Conservation (phyloP, 2,113 vertebrate genomes). For the Calonectris borealis region DNA sequence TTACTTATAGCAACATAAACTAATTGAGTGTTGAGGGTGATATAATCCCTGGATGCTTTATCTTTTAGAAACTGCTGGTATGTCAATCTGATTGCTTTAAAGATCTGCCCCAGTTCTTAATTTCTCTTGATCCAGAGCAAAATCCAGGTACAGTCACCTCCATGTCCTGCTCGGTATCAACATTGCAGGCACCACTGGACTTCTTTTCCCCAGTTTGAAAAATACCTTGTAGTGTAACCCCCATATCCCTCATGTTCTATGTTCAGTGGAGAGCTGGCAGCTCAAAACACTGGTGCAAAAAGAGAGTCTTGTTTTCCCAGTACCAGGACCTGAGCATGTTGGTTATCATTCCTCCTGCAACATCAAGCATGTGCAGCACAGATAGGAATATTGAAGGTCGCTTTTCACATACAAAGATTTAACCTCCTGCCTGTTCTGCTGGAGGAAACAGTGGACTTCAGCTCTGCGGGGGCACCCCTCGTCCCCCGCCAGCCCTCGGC, state of each 20-base stretch:
- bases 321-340: rapidly evolving
- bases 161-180: background rate
- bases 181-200: background rate
- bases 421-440: background rate
- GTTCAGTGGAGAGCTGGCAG: background rate
- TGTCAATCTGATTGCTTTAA: background rate
- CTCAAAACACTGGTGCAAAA: background rate
- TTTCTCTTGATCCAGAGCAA: background rate
- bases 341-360: background rate
- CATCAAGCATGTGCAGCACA: rapidly evolving
- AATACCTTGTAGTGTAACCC: background rate
- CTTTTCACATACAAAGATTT: background rate
- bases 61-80: background rate
- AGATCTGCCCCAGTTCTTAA: background rate
- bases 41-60: background rate
- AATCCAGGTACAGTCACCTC: background rate
- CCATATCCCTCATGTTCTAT: background rate
- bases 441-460: background rate
- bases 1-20: slow-evolving; percentile 48
- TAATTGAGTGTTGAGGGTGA: slow-evolving; percentile 34
- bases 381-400: rapidly evolving
- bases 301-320: background rate
- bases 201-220: background rate
- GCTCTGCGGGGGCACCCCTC: background rate
- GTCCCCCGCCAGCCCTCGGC: rapidly evolving